These are phyloP conservation scores for Notiomystis cincta DNA, from an alignment of 2,113 vertebrate genomes.

Conservation along the genomic window DNA sequence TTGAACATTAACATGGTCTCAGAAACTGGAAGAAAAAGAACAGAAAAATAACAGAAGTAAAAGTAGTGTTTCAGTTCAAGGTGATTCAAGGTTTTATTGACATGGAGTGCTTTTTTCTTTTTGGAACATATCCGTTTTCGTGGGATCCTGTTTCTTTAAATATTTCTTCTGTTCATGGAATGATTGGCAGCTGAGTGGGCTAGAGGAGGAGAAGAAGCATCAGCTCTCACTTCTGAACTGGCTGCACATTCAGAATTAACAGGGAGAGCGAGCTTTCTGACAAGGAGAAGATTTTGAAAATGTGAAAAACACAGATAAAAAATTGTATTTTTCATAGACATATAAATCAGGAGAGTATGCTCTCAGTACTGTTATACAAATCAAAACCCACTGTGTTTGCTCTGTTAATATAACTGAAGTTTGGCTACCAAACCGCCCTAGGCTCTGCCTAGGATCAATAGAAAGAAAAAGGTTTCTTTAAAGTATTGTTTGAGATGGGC, in stretches of 20 bases:
- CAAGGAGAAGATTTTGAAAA: not conserved
- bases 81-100: not conserved
- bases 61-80: not conserved
- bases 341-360: not conserved
- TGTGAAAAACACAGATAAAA: not conserved
- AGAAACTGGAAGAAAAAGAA: not conserved
- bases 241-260: not conserved
- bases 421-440: not conserved
- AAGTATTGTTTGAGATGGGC: not conserved
- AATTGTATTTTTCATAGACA: not conserved
- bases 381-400: not conserved
- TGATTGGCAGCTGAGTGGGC: not conserved
- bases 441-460: not conserved
- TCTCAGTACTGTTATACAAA: not conserved
- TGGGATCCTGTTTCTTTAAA: not conserved
- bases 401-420: not conserved
- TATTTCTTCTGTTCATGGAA: not conserved
- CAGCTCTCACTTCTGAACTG: slow-evolving; percentile 1
- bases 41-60: not conserved
- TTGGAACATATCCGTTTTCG: not conserved
- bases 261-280: not conserved
- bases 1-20: not conserved
- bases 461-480: not conserved
- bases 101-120: not conserved
- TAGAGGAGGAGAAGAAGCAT: not conserved